Evolutionary conservation across 2,113 vertebrate species (phyloP), one percentile per base, ranked within the genome.

Genomic region (Pithys albifrons): DNA sequence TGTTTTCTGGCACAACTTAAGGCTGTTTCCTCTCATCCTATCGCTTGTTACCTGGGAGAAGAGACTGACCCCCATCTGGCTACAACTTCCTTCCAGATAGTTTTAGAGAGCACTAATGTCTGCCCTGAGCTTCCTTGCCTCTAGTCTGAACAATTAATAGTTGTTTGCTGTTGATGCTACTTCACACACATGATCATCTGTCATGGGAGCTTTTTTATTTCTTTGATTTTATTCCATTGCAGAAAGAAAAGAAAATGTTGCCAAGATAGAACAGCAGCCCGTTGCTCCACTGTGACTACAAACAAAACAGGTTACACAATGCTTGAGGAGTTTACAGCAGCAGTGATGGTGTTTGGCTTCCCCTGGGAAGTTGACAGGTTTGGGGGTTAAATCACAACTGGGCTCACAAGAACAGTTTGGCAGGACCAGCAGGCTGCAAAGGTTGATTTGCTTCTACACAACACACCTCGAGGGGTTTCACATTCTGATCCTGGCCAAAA

Each of bases 401-500:
- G 20, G 49, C 46, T 71, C 61, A 24, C 31, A 43, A 14, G 22
- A 5, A 41, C 1, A 2, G 17, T 19, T 54, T 49, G 70, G 35
- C 22, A 48, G 1, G 4, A 19, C 23, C 65, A 66, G 65, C 10
- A 62, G 1, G 0, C 17, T 79, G 5, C 31, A 28, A 43, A 72
- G 23, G 17, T 41, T 48, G 33, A 24, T 67, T 61, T 46, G 8
- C 46, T 82, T 35, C 28, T 37, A 20, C 22, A 46, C 27, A 71
- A 39, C 17, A 57, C 33, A 17, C 14, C 66, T 46, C 1, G 2
- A 72, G 9, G 8, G 1, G 5, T 45, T 74, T 79, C 6, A 6
- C 35, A n/a, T 77, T 81, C 35, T 28, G 27, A 89, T 91, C 91
- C n/a, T 71, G 94, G 91, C 89, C 97, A 96, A 15, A 70, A 91